Conservation (phyloP, 2,113 vertebrate species). For the Brachirus orientalis region DNA sequence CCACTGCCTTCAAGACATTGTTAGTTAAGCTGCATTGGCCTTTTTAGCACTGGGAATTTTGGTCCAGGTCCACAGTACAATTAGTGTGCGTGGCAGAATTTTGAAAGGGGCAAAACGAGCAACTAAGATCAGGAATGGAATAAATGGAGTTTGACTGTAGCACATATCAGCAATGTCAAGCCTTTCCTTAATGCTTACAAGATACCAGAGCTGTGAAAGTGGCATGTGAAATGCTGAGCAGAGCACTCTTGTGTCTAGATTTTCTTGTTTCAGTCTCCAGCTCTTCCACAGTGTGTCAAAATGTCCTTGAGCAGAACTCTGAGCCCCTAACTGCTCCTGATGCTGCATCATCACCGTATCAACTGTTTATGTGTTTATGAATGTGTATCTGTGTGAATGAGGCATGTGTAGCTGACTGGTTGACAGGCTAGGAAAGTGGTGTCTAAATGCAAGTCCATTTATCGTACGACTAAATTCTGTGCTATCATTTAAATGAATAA, state of each 20-base stretch:
- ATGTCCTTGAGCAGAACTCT: constrained; percentile 4
- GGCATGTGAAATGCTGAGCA: background rate
- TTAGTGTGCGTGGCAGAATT: constrained; percentile 4
- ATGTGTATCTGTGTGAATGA: background rate
- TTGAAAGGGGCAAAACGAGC: constrained; percentile 19
- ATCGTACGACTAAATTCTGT: background rate
- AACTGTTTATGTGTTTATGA: background rate
- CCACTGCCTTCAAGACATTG: constrained; percentile 15
- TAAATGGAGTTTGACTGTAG: constrained; percentile 10
- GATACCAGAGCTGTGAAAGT: background rate
- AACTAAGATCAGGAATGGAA: constrained; percentile 1
- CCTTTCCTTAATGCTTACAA: background rate
- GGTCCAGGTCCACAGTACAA: constrained; percentile 31
- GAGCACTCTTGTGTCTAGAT: background rate
- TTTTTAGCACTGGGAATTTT: constrained; percentile 18
- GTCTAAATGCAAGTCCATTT: background rate
- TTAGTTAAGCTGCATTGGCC: constrained; percentile 37
- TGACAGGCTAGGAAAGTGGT: background rate
- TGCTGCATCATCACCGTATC: background rate
- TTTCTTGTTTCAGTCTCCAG: background rate
- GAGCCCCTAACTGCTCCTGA: background rate
- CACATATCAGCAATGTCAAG: background rate
- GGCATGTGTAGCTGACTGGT: background rate
- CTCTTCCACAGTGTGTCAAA: background rate
- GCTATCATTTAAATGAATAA: background rate